These are phyloP conservation scores for Epinephelus fuscoguttatus DNA, from an alignment of 2,113 vertebrate genomes.

Conservation along the genomic window DNA sequence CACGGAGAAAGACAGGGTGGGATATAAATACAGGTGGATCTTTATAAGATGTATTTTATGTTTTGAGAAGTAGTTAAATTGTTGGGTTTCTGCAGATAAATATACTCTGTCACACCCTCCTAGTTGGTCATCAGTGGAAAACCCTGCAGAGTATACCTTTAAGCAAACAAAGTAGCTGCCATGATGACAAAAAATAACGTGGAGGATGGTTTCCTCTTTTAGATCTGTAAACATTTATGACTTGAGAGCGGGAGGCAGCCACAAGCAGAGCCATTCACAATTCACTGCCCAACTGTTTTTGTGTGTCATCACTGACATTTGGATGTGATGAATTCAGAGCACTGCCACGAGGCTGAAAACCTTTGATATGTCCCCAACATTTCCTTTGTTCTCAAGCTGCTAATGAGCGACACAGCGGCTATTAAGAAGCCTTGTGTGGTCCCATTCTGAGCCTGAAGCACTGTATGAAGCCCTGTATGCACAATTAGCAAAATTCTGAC, in stretches of 20 bases:
- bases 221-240: conserved; percentile 48
- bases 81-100: not conserved
- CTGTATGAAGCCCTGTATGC: conserved; percentile 21
- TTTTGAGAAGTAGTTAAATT: not conserved
- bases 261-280: conserved; percentile 35
- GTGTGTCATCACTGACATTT: conserved; percentile 74
- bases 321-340: conserved; percentile 53
- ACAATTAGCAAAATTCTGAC: conserved; percentile 17
- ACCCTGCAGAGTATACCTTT: too few relatives aligned
- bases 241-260: conserved; percentile 52
- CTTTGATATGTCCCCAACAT: conserved; percentile 20
- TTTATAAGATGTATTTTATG: not conserved
- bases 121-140: too few relatives aligned
- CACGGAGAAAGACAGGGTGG: not conserved
- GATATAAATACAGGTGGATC: not conserved
- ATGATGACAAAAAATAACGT: not conserved
- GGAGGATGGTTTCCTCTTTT: conserved; percentile 40
- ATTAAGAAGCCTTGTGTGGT: not conserved
- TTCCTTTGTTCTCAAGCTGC: conserved; percentile 51
- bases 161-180: not conserved
- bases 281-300: conserved; percentile 53
- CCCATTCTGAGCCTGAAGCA: conserved; percentile 5
- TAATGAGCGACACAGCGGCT: conserved; percentile 40
- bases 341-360: conserved; percentile 19
- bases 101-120: too few relatives aligned